Conservation (phyloP, 2,888 invertebrate species). For the Tribolium freemani region DNA sequence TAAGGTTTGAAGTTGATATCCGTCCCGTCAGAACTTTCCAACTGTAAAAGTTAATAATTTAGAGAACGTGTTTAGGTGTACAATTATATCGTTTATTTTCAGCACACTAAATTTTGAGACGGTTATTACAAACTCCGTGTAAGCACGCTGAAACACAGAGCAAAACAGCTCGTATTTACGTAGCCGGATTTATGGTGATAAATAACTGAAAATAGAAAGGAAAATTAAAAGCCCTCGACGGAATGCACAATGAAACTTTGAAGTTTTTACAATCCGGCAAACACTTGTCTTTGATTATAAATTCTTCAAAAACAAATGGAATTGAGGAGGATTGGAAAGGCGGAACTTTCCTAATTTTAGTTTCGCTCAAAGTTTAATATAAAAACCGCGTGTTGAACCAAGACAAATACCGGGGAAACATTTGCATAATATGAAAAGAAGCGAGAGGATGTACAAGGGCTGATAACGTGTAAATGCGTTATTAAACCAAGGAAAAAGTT, state of each 20-base stretch:
- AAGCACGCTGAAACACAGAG: constrained; percentile 18
- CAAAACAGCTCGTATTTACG: constrained; percentile 16
- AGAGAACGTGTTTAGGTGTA: constrained; percentile 34
- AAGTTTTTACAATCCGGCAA: constrained; percentile 31
- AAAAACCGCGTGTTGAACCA: constrained; percentile 31
- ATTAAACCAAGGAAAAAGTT: constrained; percentile 41
- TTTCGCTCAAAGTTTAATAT: constrained; percentile 32
- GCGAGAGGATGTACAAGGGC: constrained; percentile 24
- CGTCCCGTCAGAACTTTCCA: constrained; percentile 13
- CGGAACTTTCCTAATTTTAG: constrained; percentile 43
- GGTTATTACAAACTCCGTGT: constrained; percentile 5
- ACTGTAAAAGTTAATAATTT: constrained; percentile 31
- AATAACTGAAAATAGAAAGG: constrained; percentile 17
- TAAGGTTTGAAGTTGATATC: constrained; percentile 22
- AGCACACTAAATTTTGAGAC: constrained; percentile 14
- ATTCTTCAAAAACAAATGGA: constrained; percentile 41
- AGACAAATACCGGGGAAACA: constrained; percentile 29
- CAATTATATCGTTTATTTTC: constrained; percentile 36
- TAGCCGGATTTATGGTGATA: constrained; percentile 5
- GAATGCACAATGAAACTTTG: constrained; percentile 29
- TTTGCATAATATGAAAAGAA: constrained; percentile 36
- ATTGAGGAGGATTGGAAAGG: constrained; percentile 30
- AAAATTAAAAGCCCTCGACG: constrained; percentile 3
- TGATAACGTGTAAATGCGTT: constrained; percentile 39
- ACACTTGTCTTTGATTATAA: constrained; percentile 41